A percentile compares a stretch with the other conserved stretches of the same genome.
These are phyloP conservation scores for Lamellibrachia luymesi DNA, from an alignment of 1,140 invertebrate genomes.

Conservation along the genomic window DNA sequence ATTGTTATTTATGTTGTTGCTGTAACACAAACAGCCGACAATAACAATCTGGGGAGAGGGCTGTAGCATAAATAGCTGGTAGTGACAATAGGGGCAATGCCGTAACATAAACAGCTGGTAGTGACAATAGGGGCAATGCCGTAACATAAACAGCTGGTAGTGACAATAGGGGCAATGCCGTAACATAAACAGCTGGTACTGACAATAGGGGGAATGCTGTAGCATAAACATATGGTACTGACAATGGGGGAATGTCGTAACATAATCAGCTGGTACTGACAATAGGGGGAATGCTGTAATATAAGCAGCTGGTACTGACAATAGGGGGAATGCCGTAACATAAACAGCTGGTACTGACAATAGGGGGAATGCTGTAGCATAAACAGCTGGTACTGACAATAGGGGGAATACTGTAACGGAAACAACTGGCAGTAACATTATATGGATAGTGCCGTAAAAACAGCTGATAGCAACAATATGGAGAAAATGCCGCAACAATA, in stretches of 20 bases:
- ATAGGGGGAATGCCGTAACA: background rate
- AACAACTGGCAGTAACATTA: background rate
- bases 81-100: background rate
- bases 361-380: background rate
- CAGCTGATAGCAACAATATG: background rate
- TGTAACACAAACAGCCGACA: background rate
- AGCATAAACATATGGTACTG: background rate
- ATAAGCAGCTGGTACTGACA: background rate
- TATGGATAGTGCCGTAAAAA: too few species aligned
- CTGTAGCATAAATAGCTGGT: background rate
- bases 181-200: background rate
- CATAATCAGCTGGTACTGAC: background rate
- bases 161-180: background rate
- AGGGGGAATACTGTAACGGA: background rate
- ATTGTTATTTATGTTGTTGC: background rate
- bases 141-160: background rate
- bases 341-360: background rate
- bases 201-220: background rate
- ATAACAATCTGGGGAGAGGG: too few species aligned
- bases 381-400: background rate
- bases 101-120: background rate
- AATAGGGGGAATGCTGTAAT: background rate
- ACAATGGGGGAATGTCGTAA: background rate
- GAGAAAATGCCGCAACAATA: background rate
- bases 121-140: background rate